Base-by-base conservation (phyloP, 2,797 vertebrate species). In the Gallinago solitaria region DNA sequence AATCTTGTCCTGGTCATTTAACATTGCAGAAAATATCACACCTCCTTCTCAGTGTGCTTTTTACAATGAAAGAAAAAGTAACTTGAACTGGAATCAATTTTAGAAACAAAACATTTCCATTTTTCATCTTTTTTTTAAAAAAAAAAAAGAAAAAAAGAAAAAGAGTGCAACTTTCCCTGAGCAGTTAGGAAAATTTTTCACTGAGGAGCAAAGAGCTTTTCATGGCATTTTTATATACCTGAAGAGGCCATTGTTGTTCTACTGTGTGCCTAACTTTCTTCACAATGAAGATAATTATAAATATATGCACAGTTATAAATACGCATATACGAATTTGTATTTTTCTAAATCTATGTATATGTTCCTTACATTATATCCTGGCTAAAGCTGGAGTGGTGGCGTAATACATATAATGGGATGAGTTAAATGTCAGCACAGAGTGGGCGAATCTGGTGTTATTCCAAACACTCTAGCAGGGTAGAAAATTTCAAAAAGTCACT, bases 371-470 rank as follows among this genome's bases (percentile, higher is more conserved):
- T 83, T 91, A 33, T n/a, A 86, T 63, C 82, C 91, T 63, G 64
- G 87, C 54, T 71, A 90, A 92, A 96, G 85, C 79, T 39, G 65
- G 30, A 73, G 51, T 88, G 95, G 73, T 92, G 91, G 54, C 63
- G 69, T 93, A 91, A 88, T 86, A 2, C 59, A 56, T 30, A 86
- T 87, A 91, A 96, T 76, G 74, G 83, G 91, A 96, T 82, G 93
- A 96, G 73, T 21, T 91, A 97, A 97, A 96, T 96, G 96, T 95
- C 96, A 96, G 94, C 80, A 92, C 82, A 81, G 87, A 93, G 95
- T 96, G 89, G 95, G 96, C 56, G 95, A 86, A 63, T 27, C 63
- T 96, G 94, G 89, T 95, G 73, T 81, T 86, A 69, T 91, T 96
- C 95, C 96, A 95, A 94, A 93, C 67, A 81, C 74, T 87, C 64